Evolutionary conservation across 2,888 invertebrate species (phyloP), one percentile per base, ranked within the genome.

Genomic region (Hemithea aestivaria): DNA sequence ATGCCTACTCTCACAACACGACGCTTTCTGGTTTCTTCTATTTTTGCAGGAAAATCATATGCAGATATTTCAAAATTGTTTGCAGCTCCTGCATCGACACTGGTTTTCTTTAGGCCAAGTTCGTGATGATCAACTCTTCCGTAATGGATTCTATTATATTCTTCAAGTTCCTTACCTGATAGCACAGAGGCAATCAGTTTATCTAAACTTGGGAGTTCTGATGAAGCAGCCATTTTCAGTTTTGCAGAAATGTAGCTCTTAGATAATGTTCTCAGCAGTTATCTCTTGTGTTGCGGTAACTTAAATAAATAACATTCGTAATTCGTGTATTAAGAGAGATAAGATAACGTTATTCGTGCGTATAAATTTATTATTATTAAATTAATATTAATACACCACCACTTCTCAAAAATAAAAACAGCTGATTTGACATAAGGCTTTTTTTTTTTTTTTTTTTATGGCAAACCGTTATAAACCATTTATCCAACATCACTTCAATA

Each of bases 1-100:
- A 95, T 80, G 7, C 95, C 99, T 6, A 97, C 90, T 49, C 92
- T 89, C 0, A 98, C 94, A 20, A 93, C 66, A 31, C 94, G 89
- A 0, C 93, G 90, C 8, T 87, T 71, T 34, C 97, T 89, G 1
- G 91, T 79, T 54, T 94, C 90, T 82, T 97, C 97, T 20, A 65
- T 62, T 6, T 87, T 82, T 0, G 93, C 92, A 2, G 87, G 82
- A 59, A 98, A 93, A 23, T 83, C 83, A 75, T 92, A 97, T 0
- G 92, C 93, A 59, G 91, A 89, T 3, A 98, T 69, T 58, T 98
- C 94, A 63, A 96, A 92, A 38, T 90, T 77, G 57, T 90, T 76
- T 10, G 81, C 62, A 7, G 68, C 53, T 0, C 92, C 91, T 20
- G 87, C 62, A 8, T 77, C 63, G 23, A 64, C 36, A 6, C 88